Evolutionary conservation across 2,888 invertebrate species (phyloP), one percentile per base, ranked within the genome.

Genomic region (Acanthacorydalis orientalis): DNA sequence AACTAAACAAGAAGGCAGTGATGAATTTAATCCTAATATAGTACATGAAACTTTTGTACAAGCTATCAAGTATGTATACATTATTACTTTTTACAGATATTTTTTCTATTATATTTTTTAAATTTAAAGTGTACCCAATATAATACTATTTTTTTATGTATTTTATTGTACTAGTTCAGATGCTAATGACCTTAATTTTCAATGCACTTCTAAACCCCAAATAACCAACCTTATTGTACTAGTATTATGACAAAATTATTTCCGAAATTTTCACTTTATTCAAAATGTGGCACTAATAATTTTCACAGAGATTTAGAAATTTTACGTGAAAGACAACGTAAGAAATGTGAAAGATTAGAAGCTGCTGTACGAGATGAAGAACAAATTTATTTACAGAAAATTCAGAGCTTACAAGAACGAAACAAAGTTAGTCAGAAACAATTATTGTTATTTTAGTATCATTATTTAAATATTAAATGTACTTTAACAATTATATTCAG

Each of bases 21-120:
- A 77, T 42, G 75, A 80, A 23, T 89, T 93, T 64, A 87, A 92
- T 67, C 90, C 93, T 0, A 79, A 84, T 58, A 70, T 84, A 52
- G 76, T 96, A 51, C 89, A 92, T 59, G 85, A 87, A 56, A 89
- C 92, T 31, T 96, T 96, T 65, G 81, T 90, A 40, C 87, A 90
- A 67, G 89, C 92, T 2, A 95, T 96, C 43, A 86, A 86, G 68
- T 85, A 74, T 64, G 68, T 67, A n/a, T n/a, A n/a, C n/a, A n/a
- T n/a, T n/a, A n/a, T n/a, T n/a, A n/a, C n/a, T n/a, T 23, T 23
- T 23, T 6, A 23, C 6, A 23, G 2, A 23, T 23, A 23, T 23
- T 23, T 23, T 23, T 23, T 23, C 3, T 4, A 23, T 23, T 23
- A 23, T 6, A 4, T 23, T 23, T 23, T 23, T 23, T 23, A 23